Percentiles rank a stretch among this genome's conserved stretches.
Evolutionary conservation across 2,797 vertebrate genomes (phyloP).

Genomic region (Enteromius radiatus): DNA sequence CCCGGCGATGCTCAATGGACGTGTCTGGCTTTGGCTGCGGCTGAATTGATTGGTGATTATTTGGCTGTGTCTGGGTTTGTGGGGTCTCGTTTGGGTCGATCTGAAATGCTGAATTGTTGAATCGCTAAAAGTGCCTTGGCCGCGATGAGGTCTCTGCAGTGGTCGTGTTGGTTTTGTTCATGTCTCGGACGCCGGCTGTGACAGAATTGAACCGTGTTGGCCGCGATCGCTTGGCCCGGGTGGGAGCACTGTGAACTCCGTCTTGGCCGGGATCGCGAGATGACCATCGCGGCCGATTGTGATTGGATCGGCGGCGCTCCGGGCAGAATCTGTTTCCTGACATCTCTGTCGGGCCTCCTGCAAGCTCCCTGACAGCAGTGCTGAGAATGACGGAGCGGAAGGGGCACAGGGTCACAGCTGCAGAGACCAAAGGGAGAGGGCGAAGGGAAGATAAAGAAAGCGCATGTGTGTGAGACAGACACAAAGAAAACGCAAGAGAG

Average conservation of each 20-base stretch:
- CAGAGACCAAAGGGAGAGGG: conserved; percentile 61
- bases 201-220: conserved; percentile 34
- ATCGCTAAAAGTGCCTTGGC: conserved; percentile 34
- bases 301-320: conserved; percentile 29
- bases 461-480: conserved; percentile 41
- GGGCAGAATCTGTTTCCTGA: conserved; percentile 60
- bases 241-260: conserved; percentile 18
- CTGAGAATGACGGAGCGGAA: conserved; percentile 65
- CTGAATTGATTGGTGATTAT: conserved; percentile 43
- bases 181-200: conserved; percentile 17
- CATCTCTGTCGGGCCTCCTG: conserved; percentile 65
- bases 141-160: conserved; percentile 28
- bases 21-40: conserved; percentile 34
- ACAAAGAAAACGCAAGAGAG: conserved; percentile 48
- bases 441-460: conserved; percentile 51
- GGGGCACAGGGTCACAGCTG: conserved; percentile 67
- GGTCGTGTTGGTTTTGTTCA: conserved; percentile 37
- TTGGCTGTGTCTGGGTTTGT: conserved; percentile 37
- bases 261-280: conserved; percentile 10
- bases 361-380: conserved; percentile 63
- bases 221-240: not conserved
- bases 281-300: conserved; percentile 56
- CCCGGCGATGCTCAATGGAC: conserved; percentile 46
- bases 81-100: conserved; percentile 27
- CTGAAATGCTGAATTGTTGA: conserved; percentile 5